Base-by-base conservation (phyloP, 92 coral and sea anemone genomes). In the Parazoanthus atlanticus region DNA sequence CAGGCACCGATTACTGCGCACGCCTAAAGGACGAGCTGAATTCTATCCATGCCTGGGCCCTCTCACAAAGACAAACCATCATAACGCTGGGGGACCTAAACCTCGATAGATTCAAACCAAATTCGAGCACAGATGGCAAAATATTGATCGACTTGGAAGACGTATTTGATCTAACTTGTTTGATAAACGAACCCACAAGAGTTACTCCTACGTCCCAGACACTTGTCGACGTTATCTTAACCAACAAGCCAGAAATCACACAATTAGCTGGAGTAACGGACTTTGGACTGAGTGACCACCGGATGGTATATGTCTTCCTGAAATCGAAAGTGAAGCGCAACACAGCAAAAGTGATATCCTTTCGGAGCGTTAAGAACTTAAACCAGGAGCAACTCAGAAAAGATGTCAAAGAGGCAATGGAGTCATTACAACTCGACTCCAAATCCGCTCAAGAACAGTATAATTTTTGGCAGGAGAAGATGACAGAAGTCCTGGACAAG, bases 261-360 rank as follows among this genome's bases (percentile, higher is more conserved):
- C 43, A 65, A 31, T 32, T 31, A 17, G 79, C 93, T 38, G 86
- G 93, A 75, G 93, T 83, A 30, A 84, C 77, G 32, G 91, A 91
- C 31, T 75, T 91, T 34, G 91, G 91, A 3, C 80, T 91, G 82
- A 91, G 93, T 83, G 93, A 91, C 72, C 93, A 91, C 82, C 43
- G n/a, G 36, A 84, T 70, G 89, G 86, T 84, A 17, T 91, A 88
- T 36, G 85, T 15, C 13, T 61, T 83, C 21, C 26, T 34, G 32
- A 34, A 34, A 74, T 8, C 49, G 12, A 15, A 21, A 88, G 89
- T 76, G 15, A 88, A 84, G 54, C 80, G 65, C 38, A 64, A 83
- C 69, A 88, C 72, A 88, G 85, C 91, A 49, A 91, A 91, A 52
- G 72, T 91, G 31, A 89, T 91, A 52, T 86, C 90, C 69, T 88